Evolutionary conservation across 64 coral and sea anemone species (phyloP).

Genomic region (Montipora efflorescens): DNA sequence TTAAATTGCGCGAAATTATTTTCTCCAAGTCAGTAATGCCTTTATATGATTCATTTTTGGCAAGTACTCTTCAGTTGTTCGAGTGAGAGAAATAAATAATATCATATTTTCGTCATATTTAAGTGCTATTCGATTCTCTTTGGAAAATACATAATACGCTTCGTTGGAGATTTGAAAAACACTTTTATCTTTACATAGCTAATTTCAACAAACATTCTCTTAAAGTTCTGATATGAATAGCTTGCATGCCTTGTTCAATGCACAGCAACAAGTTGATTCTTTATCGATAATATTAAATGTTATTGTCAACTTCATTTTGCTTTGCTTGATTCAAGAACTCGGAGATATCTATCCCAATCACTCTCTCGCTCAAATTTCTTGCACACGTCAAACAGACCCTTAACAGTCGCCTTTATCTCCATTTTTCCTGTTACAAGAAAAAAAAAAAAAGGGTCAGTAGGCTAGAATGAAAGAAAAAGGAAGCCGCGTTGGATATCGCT

Average conservation of each 20-base stretch:
- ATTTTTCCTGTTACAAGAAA: constrained; percentile 27
- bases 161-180: neutral
- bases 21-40: neutral
- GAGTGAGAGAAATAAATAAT: neutral
- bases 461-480: neutral
- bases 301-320: neutral
- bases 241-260: neutral
- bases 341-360: constrained; percentile 53
- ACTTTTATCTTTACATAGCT: neutral
- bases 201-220: no score
- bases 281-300: neutral
- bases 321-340: neutral
- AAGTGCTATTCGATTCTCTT: no score
- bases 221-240: no score
- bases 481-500: no score
- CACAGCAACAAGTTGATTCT: neutral
- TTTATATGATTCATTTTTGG: neutral
- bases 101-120: no score
- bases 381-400: constrained; percentile 58
- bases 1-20: neutral
- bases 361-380: constrained; percentile 58
- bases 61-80: neutral
- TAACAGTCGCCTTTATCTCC: constrained; percentile 39
- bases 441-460: neutral
- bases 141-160: neutral